Evolutionary conservation across 2,888 invertebrate species (phyloP).

Genomic region (Calameuta pallipes): DNA sequence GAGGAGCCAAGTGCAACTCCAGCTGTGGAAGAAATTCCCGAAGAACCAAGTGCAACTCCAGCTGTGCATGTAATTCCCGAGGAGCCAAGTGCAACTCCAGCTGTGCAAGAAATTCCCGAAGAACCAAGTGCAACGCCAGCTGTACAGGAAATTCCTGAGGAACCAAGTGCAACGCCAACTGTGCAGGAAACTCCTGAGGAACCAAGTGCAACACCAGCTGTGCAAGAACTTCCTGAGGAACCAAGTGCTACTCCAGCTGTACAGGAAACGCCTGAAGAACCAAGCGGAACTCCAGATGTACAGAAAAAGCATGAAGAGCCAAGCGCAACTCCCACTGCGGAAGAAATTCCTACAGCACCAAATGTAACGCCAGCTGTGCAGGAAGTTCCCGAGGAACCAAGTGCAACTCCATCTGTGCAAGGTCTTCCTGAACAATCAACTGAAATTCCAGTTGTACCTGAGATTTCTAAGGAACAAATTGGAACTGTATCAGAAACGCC

Average conservation of each 20-base stretch:
- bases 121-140: too few relatives aligned
- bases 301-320: conserved; percentile 11
- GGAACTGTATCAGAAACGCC: conserved; percentile 14
- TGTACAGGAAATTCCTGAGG: neutral
- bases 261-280: conserved; percentile 8
- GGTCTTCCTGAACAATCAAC: conserved; percentile 10
- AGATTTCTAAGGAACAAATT: conserved; percentile 6
- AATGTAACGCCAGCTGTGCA: conserved; percentile 9
- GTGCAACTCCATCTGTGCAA: conserved; percentile 22
- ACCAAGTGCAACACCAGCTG: conserved; percentile 5
- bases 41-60: neutral
- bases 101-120: conserved; percentile 6
- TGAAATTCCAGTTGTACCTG: conserved; percentile 9
- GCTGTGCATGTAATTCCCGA: conserved; percentile 5
- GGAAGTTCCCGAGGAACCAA: conserved; percentile 15
- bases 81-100: conserved; percentile 15
- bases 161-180: neutral
- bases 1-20: too few relatives aligned
- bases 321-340: conserved; percentile 13
- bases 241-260: conserved; percentile 14
- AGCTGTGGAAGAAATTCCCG: too few relatives aligned
- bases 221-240: conserved; percentile 12
- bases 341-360: neutral
- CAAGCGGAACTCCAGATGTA: conserved; percentile 6
- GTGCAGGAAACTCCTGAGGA: conserved; percentile 4